These are phyloP conservation scores for Salminus brasiliensis DNA, from an alignment of 2,113 vertebrate genomes.

Conservation along the genomic window DNA sequence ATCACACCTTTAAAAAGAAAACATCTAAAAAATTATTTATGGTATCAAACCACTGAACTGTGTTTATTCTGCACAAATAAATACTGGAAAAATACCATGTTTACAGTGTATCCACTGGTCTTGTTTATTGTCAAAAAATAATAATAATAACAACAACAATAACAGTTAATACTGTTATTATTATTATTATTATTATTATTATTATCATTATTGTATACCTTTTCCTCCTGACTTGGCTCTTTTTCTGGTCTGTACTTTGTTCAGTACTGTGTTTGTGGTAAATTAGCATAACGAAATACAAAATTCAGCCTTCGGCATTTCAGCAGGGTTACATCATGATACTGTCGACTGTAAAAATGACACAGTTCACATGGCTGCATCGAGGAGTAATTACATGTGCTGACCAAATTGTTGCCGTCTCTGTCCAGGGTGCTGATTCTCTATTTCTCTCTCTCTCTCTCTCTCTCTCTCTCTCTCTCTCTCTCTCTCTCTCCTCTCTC, in stretches of 20 bases:
- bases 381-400: slow-evolving; percentile 43
- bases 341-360: neutral
- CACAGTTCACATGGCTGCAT: neutral
- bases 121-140: too few species aligned
- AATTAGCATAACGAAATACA: neutral
- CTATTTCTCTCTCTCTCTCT: slow-evolving; percentile 42
- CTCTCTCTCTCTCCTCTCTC: neutral
- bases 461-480: slow-evolving; percentile 30
- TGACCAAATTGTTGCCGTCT: slow-evolving; percentile 49
- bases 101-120: too few species aligned
- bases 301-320: neutral
- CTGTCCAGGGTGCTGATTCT: slow-evolving; percentile 77
- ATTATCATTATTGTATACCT: too few species aligned
- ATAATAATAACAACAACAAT: too few species aligned
- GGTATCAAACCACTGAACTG: too few species aligned
- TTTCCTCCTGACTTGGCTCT: neutral
- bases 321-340: neutral
- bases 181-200: too few species aligned
- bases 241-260: neutral
- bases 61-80: too few species aligned
- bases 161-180: too few species aligned
- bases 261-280: neutral
- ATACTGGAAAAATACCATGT: too few species aligned
- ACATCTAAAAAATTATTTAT: too few species aligned
- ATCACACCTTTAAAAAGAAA: too few species aligned